Evolutionary conservation across 2,888 invertebrate species (phyloP).

Genomic region (Pheosia tremula): DNA sequence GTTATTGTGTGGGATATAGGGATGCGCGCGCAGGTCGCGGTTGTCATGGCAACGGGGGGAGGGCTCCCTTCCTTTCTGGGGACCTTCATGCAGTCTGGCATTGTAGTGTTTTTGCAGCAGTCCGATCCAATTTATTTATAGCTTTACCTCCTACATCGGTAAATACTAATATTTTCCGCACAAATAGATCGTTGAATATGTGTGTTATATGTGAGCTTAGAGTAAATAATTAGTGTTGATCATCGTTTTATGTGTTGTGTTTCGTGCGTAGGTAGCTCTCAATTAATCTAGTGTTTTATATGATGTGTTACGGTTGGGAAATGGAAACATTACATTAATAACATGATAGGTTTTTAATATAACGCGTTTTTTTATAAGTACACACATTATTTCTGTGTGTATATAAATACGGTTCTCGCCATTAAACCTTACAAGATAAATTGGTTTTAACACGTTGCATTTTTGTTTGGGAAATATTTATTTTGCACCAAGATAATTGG

Average conservation of each 20-base stretch:
- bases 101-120: constrained; percentile 23
- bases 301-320: too few species aligned
- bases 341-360: too few species aligned
- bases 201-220: not conserved
- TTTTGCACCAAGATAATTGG: too few species aligned
- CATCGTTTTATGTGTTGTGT: not conserved
- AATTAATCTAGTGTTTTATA: not conserved
- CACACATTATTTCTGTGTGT: too few species aligned
- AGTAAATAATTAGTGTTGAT: not conserved
- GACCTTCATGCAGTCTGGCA: constrained; percentile 25
- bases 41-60: constrained; percentile 62
- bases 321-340: too few species aligned
- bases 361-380: too few species aligned
- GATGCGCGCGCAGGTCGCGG: constrained; percentile 72
- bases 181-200: not conserved
- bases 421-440: too few species aligned
- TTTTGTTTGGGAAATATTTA: too few species aligned
- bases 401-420: too few species aligned
- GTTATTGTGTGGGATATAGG: constrained; percentile 30
- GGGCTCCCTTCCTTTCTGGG: constrained; percentile 22
- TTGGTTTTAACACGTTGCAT: too few species aligned
- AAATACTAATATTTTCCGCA: not conserved
- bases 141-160: not conserved
- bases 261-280: not conserved
- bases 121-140: not conserved